Percentiles rank a stretch among this genome's conserved stretches.
These are phyloP conservation scores for Brevimyrus niger DNA, from an alignment of 2,113 vertebrate genomes.

Conservation along the genomic window DNA sequence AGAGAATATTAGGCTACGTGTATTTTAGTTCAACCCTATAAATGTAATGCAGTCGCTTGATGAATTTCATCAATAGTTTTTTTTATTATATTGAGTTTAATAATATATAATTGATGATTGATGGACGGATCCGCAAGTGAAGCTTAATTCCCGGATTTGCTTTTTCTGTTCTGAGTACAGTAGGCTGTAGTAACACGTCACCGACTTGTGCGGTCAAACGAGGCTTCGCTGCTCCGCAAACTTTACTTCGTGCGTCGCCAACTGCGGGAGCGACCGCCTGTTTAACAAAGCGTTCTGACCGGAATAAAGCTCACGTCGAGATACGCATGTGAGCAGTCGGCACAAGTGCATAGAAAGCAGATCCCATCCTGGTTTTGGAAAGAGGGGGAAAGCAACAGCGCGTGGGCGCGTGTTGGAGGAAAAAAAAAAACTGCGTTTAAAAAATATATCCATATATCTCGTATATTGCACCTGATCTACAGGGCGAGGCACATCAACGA, in stretches of 20 bases:
- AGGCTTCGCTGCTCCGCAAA: background rate
- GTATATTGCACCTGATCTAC: background rate
- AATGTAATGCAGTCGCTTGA: background rate
- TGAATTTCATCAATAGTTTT: background rate
- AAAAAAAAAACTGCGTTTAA: background rate
- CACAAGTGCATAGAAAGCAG: background rate
- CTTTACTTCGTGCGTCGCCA: background rate
- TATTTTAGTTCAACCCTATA: background rate
- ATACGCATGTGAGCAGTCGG: background rate
- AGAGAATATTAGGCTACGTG: background rate
- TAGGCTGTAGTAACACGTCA: constrained; percentile 8
- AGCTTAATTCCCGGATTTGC: background rate
- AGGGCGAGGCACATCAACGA: background rate
- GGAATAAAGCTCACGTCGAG: background rate
- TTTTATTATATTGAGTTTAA: background rate
- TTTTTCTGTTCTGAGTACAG: background rate
- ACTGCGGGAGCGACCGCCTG: background rate
- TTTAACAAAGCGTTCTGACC: background rate
- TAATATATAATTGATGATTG: background rate
- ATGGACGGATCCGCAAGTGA: background rate
- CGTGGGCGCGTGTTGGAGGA: background rate
- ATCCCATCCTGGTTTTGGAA: background rate
- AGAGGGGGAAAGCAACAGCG: background rate
- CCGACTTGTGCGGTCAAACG: background rate
- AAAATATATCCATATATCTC: background rate